Evolutionary conservation across 2,797 vertebrate genomes (phyloP).

Genomic region (Poeciliopsis presidionis): DNA sequence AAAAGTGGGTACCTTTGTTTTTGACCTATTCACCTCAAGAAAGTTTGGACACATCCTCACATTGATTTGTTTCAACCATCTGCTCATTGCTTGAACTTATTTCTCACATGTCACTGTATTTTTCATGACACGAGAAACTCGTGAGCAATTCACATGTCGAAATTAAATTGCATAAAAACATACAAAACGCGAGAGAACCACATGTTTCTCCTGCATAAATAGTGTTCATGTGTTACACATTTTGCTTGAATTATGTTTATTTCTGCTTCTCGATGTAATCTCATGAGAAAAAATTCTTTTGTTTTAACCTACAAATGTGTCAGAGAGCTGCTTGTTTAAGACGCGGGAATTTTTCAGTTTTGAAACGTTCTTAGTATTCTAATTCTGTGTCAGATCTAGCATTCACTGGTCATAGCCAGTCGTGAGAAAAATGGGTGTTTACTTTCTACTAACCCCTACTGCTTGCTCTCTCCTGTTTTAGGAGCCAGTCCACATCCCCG

Average conservation of each 20-base stretch:
- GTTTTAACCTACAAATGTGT: background rate
- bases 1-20: background rate
- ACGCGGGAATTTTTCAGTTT: background rate
- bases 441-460: conserved; percentile 9
- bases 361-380: background rate
- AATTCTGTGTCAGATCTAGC: background rate
- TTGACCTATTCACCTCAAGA: background rate
- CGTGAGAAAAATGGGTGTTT: background rate
- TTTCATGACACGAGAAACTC: background rate
- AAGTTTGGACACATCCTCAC: background rate
- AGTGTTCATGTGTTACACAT: background rate
- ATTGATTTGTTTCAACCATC: background rate
- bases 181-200: background rate
- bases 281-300: background rate
- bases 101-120: background rate
- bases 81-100: background rate
- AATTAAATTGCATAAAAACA: background rate
- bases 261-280: background rate
- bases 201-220: background rate
- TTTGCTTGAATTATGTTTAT: background rate
- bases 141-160: background rate
- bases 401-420: background rate
- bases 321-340: background rate
- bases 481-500: conserved; percentile 91
- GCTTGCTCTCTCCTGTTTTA: conserved; percentile 69